Base-by-base conservation (phyloP, 2,113 vertebrate genomes). In the Onychorhynchus coronatus region DNA sequence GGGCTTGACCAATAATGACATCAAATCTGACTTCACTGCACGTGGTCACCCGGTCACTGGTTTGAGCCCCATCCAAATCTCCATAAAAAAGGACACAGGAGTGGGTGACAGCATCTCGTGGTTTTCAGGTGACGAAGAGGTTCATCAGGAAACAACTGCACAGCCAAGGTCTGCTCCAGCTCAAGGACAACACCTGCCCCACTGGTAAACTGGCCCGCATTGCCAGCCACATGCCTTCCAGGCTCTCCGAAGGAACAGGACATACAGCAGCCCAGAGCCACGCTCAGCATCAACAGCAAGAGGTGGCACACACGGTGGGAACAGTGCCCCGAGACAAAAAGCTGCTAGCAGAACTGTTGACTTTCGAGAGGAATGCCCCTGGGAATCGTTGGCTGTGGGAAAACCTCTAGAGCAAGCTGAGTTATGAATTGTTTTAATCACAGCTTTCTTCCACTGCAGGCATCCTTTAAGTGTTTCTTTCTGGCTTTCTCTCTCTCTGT, bases 61-160 rank as follows among this genome's bases (percentile, higher is more conserved):
- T 27, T 23, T 25, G 35, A 49, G 39, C 46, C 27, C 21, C 53
- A 5, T 27, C 41, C 44, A 17, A 2, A 11, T 9, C 70, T 63
- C 27, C 9, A 2, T 3, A 7, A 11, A 6, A 88, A 58, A 61
- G 25, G 37, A 44, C 15, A 41, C 12, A 20, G 0, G 0, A 46
- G 42, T 15, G 47, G 42, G 15, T 53, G 41, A 35, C 31, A 90
- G 41, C 44, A 55, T 3, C 9, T 55, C 14, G 5, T 4, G 1
- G 3, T 39, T 65, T 75, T 13, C 18, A 24, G 62, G 13, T 53
- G 49, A 44, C 7, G 25, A 83, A 25, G 27, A 44, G n/a, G 20
- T 70, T 72, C 10, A 53, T 56, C 23, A 35, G 35, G 20, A 77
- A 41, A 42, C 14, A 41, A 4, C 35, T 33, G 16, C 27, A n/a